Percentiles rank a stretch among this genome's conserved stretches.
These are phyloP conservation scores for Syngnathus floridae DNA, from an alignment of 2,113 vertebrate genomes.

Conservation along the genomic window DNA sequence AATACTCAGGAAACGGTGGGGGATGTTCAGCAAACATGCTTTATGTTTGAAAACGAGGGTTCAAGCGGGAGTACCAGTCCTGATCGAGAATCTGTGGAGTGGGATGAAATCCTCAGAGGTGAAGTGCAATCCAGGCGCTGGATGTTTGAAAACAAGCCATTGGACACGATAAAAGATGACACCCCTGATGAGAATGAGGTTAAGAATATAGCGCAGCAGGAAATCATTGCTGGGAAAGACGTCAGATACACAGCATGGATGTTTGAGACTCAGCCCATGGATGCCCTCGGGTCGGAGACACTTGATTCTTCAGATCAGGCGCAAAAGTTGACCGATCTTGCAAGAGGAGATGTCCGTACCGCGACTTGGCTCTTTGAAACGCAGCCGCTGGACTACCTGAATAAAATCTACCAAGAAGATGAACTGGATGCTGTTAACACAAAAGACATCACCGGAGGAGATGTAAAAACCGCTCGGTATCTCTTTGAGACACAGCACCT, in stretches of 20 bases:
- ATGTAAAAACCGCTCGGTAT: constrained; percentile 79
- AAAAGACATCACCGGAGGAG: constrained; percentile 73
- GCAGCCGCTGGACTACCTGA: constrained; percentile 72
- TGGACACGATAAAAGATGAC: constrained; percentile 75
- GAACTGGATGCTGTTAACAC: constrained; percentile 48
- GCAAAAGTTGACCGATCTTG: constrained; percentile 68
- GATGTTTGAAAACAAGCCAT: constrained; percentile 82
- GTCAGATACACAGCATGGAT: constrained; percentile 80
- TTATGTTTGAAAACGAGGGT: constrained; percentile 76
- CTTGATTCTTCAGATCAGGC: constrained; percentile 38
- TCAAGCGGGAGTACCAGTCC: constrained; percentile 68
- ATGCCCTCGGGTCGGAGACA: constrained; percentile 55
- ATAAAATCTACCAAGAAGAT: constrained; percentile 75
- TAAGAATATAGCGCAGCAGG: constrained; percentile 71
- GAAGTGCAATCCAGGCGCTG: constrained; percentile 81
- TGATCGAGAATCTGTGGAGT: constrained; percentile 74
- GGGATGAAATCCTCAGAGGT: constrained; percentile 81
- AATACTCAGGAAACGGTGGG: constrained; percentile 51
- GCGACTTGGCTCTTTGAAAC: constrained; percentile 81
- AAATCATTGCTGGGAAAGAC: constrained; percentile 79
- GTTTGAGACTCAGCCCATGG: constrained; percentile 84
- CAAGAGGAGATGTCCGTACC: constrained; percentile 71
- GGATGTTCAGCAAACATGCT: constrained; percentile 72
- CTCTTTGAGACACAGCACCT: constrained; percentile 82
- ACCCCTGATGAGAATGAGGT: constrained; percentile 67